These are phyloP conservation scores for Trypoxylus dichotomus DNA, from an alignment of 1,140 invertebrate genomes.

Conservation along the genomic window DNA sequence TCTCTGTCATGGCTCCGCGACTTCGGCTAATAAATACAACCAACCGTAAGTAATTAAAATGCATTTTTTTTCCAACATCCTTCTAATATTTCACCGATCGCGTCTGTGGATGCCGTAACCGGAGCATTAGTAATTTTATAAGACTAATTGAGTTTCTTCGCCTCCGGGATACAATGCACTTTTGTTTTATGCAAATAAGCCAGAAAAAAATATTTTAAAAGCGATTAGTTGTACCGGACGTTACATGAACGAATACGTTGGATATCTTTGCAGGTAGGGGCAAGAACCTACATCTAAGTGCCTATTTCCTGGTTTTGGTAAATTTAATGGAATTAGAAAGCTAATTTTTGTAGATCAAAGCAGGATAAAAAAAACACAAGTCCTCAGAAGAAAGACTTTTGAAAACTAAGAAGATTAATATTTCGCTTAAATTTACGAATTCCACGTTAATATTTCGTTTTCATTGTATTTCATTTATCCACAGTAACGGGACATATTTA, in stretches of 20 bases:
- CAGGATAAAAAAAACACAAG: too few relatives aligned
- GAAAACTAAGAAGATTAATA: too few relatives aligned
- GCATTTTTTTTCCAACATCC: conserved; percentile 20
- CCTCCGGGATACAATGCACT: conserved; percentile 21
- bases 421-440: too few relatives aligned
- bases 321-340: not conserved
- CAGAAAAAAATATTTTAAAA: not conserved
- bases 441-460: too few relatives aligned
- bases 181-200: conserved; percentile 17
- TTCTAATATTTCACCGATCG: conserved; percentile 20
- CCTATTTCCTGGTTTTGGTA: not conserved
- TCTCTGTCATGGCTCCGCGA: not conserved
- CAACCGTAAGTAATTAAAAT: not conserved
- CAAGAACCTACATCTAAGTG: not conserved
- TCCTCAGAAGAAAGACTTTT: too few relatives aligned
- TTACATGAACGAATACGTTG: not conserved
- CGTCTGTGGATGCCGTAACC: not conserved
- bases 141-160: not conserved
- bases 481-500: too few relatives aligned
- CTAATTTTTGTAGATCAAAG: not conserved
- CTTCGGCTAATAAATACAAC: not conserved
- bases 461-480: too few relatives aligned
- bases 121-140: conserved; percentile 1
- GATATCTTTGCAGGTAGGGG: not conserved
- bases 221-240: not conserved